These are phyloP conservation scores for Cryptocephalus primarius DNA, from an alignment of 2,888 invertebrate genomes.

Conservation along the genomic window DNA sequence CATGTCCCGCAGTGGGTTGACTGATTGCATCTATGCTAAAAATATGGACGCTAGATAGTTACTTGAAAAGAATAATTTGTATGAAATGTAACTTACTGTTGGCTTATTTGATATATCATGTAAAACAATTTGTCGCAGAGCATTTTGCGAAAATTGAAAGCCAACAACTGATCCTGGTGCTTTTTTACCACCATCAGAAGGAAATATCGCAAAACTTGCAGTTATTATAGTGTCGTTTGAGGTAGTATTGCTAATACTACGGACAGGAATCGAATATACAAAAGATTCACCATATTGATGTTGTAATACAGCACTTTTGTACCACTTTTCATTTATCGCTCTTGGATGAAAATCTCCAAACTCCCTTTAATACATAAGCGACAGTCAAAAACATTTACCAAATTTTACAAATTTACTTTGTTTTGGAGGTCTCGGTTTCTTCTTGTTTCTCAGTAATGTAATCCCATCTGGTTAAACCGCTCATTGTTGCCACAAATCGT, in stretches of 20 bases:
- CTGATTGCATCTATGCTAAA: conserved; percentile 23
- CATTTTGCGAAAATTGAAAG: conserved; percentile 66
- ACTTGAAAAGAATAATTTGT: background rate
- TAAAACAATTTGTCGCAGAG: conserved; percentile 55
- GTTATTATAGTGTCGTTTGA: conserved; percentile 56
- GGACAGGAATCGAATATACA: conserved; percentile 59
- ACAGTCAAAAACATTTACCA: background rate
- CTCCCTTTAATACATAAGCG: conserved; percentile 37
- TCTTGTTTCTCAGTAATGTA: conserved; percentile 52
- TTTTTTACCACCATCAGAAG: conserved; percentile 59
- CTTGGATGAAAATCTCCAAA: conserved; percentile 67
- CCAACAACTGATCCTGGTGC: conserved; percentile 86
- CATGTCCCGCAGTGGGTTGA: conserved; percentile 47
- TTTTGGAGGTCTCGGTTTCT: conserved; percentile 23
- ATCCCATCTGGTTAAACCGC: conserved; percentile 83
- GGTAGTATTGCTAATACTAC: conserved; percentile 33
- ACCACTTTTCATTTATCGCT: conserved; percentile 85
- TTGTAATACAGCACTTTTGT: conserved; percentile 79
- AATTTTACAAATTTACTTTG: conserved; percentile 8
- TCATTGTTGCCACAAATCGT: conserved; percentile 60
- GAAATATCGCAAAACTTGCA: conserved; percentile 75
- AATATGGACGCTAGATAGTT: background rate
- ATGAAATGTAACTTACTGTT: conserved; percentile 26
- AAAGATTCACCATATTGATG: conserved; percentile 69
- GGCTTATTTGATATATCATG: conserved; percentile 51